These are phyloP conservation scores for Mamestra configurata DNA, from an alignment of 1,140 invertebrate genomes.

Conservation along the genomic window DNA sequence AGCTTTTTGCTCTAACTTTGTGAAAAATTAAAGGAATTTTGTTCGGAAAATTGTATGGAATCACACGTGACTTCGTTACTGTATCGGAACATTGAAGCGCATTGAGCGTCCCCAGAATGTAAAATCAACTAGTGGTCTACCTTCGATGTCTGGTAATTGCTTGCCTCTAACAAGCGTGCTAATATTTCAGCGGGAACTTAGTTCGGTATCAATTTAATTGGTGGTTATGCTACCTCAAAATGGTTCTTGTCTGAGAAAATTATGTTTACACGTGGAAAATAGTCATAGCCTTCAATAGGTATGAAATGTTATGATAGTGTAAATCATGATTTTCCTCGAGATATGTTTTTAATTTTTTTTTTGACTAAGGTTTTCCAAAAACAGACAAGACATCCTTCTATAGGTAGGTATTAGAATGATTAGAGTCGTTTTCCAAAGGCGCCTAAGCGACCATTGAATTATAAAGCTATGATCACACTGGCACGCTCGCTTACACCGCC, in stretches of 20 bases:
- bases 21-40: neutral
- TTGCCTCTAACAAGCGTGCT: slow-evolving; percentile 26
- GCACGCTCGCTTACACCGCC: slow-evolving; percentile 17
- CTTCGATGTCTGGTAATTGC: slow-evolving; percentile 33
- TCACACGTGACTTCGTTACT: neutral
- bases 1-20: neutral
- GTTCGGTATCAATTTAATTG: slow-evolving; percentile 18
- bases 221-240: neutral
- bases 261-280: too few relatives aligned
- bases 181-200: slow-evolving; percentile 6
- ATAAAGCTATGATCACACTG: slow-evolving; percentile 43
- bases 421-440: too few relatives aligned
- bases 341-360: too few relatives aligned
- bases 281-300: too few relatives aligned
- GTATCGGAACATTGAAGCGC: neutral
- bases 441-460: slow-evolving; percentile 9
- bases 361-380: too few relatives aligned
- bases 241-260: too few relatives aligned
- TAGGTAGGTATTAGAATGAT: too few relatives aligned
- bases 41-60: neutral
- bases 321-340: too few relatives aligned
- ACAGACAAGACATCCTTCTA: too few relatives aligned
- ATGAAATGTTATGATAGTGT: too few relatives aligned
- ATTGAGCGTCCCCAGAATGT: slow-evolving; percentile 2
- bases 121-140: slow-evolving; percentile 35